These are phyloP conservation scores for Andrena marginata DNA, from an alignment of 2,888 invertebrate species.

Conservation along the genomic window DNA sequence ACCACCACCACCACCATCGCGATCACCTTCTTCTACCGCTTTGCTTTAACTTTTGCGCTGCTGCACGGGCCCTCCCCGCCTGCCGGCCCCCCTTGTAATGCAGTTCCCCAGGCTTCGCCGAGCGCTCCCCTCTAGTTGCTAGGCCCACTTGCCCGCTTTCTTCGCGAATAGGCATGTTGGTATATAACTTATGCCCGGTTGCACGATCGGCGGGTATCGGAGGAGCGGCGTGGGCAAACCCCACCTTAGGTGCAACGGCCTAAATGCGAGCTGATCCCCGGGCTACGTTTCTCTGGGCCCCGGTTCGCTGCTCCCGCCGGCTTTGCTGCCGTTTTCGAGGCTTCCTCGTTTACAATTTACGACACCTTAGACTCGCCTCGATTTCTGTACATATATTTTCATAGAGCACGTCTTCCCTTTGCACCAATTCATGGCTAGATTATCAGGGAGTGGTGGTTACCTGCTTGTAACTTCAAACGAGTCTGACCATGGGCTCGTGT, in stretches of 20 bases:
- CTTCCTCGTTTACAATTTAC: slow-evolving; percentile 29
- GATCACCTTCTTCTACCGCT: slow-evolving; percentile 54
- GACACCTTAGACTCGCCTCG: background rate
- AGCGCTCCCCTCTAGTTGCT: slow-evolving; percentile 80
- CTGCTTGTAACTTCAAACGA: background rate
- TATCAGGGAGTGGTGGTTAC: background rate
- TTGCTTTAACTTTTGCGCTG: slow-evolving; percentile 51
- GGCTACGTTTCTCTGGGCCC: slow-evolving; percentile 72
- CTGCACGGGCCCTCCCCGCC: slow-evolving; percentile 34
- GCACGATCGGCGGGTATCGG: slow-evolving; percentile 58
- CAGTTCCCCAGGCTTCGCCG: slow-evolving; percentile 51
- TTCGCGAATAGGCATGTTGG: slow-evolving; percentile 74
- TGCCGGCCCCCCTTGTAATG: slow-evolving; percentile 46
- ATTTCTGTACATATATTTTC: background rate
- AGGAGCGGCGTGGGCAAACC: slow-evolving; percentile 69
- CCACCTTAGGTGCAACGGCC: slow-evolving; percentile 82
- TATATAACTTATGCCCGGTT: slow-evolving; percentile 62
- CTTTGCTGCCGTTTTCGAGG: slow-evolving; percentile 3
- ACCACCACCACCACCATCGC: slow-evolving; percentile 38
- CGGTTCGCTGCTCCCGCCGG: slow-evolving; percentile 34
- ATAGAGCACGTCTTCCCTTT: background rate
- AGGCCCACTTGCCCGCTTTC: slow-evolving; percentile 82
- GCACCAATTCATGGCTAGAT: no score
- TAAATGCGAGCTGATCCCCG: slow-evolving; percentile 83
- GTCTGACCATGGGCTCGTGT: background rate